Evolutionary conservation across 2,113 vertebrate genomes (phyloP).

Genomic region (Tragelaphus buxtoni): DNA sequence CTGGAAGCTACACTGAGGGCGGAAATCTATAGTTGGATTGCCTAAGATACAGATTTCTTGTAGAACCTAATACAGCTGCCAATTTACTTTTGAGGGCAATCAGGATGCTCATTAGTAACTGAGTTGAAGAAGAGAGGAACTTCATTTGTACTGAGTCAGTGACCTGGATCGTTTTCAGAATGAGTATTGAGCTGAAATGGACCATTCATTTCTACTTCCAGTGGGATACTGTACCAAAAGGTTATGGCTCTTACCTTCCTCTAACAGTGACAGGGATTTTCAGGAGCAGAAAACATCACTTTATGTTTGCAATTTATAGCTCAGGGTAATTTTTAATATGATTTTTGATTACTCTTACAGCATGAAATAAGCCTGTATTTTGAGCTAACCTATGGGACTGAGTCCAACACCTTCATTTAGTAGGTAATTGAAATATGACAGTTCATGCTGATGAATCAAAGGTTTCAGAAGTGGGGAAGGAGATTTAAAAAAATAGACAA

Average conservation of each 20-base stretch:
- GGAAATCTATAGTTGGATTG: conserved; percentile 53
- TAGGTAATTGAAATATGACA: background rate
- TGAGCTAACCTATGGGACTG: background rate
- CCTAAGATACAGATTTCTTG: conserved; percentile 53
- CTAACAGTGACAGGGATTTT: background rate
- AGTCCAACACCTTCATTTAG: background rate
- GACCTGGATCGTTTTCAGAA: conserved; percentile 68
- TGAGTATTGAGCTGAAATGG: conserved; percentile 53
- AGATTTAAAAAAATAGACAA: background rate
- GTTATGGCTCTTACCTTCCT: conserved; percentile 13
- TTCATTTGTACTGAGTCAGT: conserved; percentile 63
- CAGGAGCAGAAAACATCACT: background rate
- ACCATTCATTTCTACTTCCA: conserved; percentile 56
- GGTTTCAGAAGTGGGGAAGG: background rate
- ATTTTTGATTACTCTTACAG: background rate
- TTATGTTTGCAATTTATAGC: background rate
- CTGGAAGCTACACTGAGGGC: conserved; percentile 32
- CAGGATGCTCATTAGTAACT: conserved; percentile 69
- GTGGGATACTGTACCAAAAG: conserved; percentile 28
- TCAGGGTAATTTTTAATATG: background rate
- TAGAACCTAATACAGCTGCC: conserved; percentile 50
- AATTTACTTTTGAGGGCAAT: conserved; percentile 68
- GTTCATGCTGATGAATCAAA: background rate
- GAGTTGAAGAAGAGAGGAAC: conserved; percentile 63
- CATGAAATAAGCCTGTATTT: background rate